A percentile compares a stretch with the other conserved stretches of the same genome.
phyloP scores from a whole-genome alignment of 2,888 invertebrate species.

The Apamea anceps region DNA sequence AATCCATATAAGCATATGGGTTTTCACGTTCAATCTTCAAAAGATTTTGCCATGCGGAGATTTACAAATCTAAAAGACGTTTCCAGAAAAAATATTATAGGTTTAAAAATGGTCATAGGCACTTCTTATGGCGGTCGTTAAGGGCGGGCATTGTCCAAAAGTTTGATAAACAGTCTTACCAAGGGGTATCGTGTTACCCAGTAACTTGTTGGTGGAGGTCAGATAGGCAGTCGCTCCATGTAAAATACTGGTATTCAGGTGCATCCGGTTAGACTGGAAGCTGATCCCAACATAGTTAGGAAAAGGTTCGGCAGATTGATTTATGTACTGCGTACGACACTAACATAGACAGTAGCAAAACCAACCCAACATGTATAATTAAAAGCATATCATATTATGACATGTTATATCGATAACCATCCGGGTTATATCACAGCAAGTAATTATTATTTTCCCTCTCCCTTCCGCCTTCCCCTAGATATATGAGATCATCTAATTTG shows the following conservation, averaged over 20 bases:
- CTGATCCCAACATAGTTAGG: background rate
- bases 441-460: conserved; percentile 41
- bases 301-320: background rate
- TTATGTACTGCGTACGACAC: background rate
- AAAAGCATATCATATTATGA: conserved; percentile 15
- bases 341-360: background rate
- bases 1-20: background rate
- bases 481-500: conserved; percentile 54
- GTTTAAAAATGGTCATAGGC: background rate
- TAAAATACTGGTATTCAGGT: background rate
- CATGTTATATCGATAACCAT: conserved; percentile 24
- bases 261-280: background rate
- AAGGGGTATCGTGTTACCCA: background rate
- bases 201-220: background rate
- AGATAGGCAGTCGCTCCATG: background rate
- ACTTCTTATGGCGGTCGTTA: background rate
- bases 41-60: background rate
- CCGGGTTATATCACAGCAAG: background rate
- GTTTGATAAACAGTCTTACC: background rate
- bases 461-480: background rate
- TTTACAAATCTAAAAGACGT: background rate
- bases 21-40: background rate
- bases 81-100: background rate
- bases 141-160: background rate
- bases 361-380: background rate